Conservation (phyloP, 2,113 vertebrate species). For the Talpa occidentalis region DNA sequence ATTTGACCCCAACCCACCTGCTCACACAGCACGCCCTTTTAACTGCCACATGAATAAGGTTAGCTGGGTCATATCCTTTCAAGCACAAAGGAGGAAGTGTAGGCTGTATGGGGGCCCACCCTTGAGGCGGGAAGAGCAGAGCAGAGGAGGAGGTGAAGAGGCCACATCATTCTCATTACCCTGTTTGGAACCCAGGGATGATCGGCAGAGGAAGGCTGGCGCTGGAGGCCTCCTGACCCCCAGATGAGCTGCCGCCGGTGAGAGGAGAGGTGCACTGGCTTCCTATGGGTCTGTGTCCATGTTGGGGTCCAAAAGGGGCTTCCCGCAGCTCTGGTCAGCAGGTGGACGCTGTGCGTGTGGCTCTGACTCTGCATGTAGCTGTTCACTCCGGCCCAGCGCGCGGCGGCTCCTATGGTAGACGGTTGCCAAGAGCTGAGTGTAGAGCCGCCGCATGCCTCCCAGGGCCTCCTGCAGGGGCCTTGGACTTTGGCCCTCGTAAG, state of each 20-base stretch:
- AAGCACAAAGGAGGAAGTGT: not conserved
- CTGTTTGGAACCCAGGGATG: not conserved
- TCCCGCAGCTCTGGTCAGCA: conserved; percentile 11
- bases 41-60: not conserved
- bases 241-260: not conserved
- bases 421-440: no score
- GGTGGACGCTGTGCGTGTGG: conserved; percentile 16
- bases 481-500: not conserved
- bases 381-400: conserved; percentile 10
- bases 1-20: not conserved
- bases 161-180: rapidly evolving
- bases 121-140: not conserved
- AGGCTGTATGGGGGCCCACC: not conserved
- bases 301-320: not conserved
- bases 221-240: not conserved
- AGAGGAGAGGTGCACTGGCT: not conserved
- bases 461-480: not conserved
- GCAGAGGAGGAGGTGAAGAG: not conserved
- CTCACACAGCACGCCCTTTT: not conserved
- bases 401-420: no score
- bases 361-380: conserved; percentile 18
- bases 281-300: not conserved
- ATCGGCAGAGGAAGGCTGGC: rapidly evolving
- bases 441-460: not conserved
- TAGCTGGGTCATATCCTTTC: not conserved